Evolutionary conservation across 2,797 vertebrate genomes (phyloP).

Genomic region (Betta splendens): DNA sequence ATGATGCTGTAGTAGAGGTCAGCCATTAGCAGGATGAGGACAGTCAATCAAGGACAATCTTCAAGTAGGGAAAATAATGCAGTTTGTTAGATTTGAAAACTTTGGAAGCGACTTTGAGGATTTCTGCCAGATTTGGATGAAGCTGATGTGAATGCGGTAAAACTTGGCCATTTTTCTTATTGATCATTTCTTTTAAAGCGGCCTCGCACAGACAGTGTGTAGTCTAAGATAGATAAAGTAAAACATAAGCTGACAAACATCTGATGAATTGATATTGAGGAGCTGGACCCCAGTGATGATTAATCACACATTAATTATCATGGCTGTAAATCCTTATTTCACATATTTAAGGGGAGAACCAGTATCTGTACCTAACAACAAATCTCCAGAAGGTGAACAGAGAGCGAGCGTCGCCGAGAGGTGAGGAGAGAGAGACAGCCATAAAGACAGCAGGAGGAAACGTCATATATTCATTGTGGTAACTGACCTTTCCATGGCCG

Average conservation of each 20-base stretch:
- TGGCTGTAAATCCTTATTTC: constrained; percentile 47
- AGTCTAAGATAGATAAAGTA: constrained; percentile 2
- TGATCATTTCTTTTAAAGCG: constrained; percentile 9
- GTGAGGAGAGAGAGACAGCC: constrained; percentile 15
- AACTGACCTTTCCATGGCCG: constrained; percentile 74
- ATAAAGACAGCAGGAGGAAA: constrained; percentile 42
- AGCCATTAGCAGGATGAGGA: neutral
- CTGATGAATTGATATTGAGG: constrained; percentile 16
- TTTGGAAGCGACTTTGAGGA: too few relatives aligned
- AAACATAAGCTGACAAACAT: constrained; percentile 9
- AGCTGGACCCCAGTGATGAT: constrained; percentile 35
- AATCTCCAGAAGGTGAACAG: constrained; percentile 22
- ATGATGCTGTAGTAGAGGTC: neutral
- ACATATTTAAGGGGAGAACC: too few relatives aligned
- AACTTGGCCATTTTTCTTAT: constrained; percentile 1
- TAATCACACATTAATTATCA: constrained; percentile 37
- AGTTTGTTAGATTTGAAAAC: neutral
- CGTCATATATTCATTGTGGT: constrained; percentile 60
- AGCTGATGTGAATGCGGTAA: neutral
- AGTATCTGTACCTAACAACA: neutral
- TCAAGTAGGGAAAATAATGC: neutral
- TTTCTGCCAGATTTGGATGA: too few relatives aligned
- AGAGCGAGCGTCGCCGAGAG: constrained; percentile 5
- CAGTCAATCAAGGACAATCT: neutral
- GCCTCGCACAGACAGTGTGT: constrained; percentile 15